phyloP scores from a whole-genome alignment of 2,797 vertebrate species.

The Pampus argenteus region DNA sequence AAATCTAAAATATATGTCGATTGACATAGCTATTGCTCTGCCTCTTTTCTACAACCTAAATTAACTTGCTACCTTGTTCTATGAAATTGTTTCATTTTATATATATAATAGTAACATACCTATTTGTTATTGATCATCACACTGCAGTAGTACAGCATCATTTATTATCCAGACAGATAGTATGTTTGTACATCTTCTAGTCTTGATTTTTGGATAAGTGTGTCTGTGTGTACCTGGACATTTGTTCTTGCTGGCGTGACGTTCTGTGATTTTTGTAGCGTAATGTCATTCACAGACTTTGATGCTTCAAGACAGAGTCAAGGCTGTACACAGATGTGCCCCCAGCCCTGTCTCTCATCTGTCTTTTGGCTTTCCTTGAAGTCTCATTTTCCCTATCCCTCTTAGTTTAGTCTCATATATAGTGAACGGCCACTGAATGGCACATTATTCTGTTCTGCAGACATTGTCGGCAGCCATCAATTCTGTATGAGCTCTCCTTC shows the following conservation, averaged over 20 bases:
- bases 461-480: conserved; percentile 74
- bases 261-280: conserved; percentile 36
- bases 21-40: neutral
- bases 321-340: conserved; percentile 55
- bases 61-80: neutral
- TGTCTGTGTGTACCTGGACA: neutral
- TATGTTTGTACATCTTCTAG: neutral
- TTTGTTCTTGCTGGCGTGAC: conserved; percentile 22
- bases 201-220: conserved; percentile 7
- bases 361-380: conserved; percentile 66
- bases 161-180: neutral
- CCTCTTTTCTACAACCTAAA: neutral
- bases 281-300: conserved; percentile 57
- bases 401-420: conserved; percentile 75
- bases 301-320: conserved; percentile 49
- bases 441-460: conserved; percentile 77
- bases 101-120: too few species aligned
- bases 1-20: neutral
- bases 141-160: neutral
- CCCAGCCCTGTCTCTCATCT: conserved; percentile 53
- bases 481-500: conserved; percentile 75
- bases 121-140: neutral
- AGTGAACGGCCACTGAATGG: conserved; percentile 75
- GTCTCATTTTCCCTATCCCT: conserved; percentile 59
- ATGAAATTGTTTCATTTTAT: neutral